Evolutionary conservation across 92 coral and sea anemone species (phyloP).

Genomic region (Heteractis magnifica): DNA sequence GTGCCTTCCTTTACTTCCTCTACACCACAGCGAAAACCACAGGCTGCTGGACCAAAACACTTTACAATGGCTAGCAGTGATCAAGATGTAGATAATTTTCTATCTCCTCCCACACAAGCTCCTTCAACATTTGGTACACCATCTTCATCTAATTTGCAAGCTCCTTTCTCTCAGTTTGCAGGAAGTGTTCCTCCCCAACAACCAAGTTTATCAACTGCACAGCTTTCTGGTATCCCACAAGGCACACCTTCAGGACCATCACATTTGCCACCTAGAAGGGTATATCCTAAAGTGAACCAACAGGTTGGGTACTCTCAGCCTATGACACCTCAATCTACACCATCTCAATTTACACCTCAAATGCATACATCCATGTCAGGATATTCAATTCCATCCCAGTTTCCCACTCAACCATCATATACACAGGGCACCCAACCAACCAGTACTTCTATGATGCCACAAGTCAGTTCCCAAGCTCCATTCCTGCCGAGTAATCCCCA

Average conservation of each 20-base stretch:
- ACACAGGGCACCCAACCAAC: slow-evolving; percentile 24
- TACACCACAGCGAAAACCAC: slow-evolving; percentile 15
- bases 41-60: slow-evolving; percentile 25
- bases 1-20: slow-evolving; percentile 3
- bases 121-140: slow-evolving; percentile 8
- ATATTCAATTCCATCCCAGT: slow-evolving; percentile 27
- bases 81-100: slow-evolving; percentile 45
- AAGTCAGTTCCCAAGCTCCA: slow-evolving; percentile 2
- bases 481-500: slow-evolving; percentile 34
- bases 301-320: slow-evolving; percentile 23
- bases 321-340: background rate
- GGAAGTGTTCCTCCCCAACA: slow-evolving; percentile 28
- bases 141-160: slow-evolving; percentile 26
- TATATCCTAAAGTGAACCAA: slow-evolving; percentile 29
- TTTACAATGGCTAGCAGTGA: slow-evolving; percentile 33
- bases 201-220: background rate
- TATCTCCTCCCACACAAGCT: slow-evolving; percentile 44
- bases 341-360: slow-evolving; percentile 6
- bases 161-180: slow-evolving; percentile 26
- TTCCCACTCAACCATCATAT: slow-evolving; percentile 4
- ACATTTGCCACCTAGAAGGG: slow-evolving; percentile 22
- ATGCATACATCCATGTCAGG: background rate
- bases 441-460: slow-evolving; percentile 6
- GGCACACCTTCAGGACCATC: slow-evolving; percentile 27
- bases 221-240: background rate